phyloP scores from a whole-genome alignment of 2,113 vertebrate genomes.

The Porphyrio hochstetteri region DNA sequence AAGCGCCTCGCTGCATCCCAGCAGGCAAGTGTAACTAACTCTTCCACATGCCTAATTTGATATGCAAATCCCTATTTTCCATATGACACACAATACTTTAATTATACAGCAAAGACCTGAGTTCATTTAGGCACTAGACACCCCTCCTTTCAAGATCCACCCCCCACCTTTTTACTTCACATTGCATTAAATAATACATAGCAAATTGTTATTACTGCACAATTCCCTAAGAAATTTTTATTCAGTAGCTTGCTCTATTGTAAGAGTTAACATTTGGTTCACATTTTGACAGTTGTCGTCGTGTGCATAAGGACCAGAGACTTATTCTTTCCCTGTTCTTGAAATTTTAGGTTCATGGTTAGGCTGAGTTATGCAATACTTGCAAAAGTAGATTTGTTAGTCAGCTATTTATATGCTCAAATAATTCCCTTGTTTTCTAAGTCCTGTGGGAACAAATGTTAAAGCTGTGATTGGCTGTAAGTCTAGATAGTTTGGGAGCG shows the following conservation, averaged over 20 bases:
- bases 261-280: neutral
- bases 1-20: slow-evolving; percentile 5
- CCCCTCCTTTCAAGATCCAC: neutral
- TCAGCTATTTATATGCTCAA: slow-evolving; percentile 31
- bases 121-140: neutral
- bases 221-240: neutral
- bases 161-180: neutral
- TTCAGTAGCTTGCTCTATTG: neutral
- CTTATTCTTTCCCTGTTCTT: neutral
- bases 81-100: neutral
- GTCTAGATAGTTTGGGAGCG: neutral
- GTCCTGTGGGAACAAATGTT: neutral
- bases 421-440: neutral
- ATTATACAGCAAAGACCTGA: neutral
- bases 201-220: neutral
- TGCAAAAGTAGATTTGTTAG: neutral
- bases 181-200: neutral
- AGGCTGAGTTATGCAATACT: neutral
- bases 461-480: neutral
- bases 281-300: neutral
- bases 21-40: neutral
- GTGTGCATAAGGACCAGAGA: neutral
- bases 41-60: slow-evolving; percentile 9
- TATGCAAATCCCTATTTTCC: slow-evolving; percentile 18
- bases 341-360: neutral